phyloP scores from a whole-genome alignment of 2,113 vertebrate genomes.

The Chroicocephalus ridibundus region DNA sequence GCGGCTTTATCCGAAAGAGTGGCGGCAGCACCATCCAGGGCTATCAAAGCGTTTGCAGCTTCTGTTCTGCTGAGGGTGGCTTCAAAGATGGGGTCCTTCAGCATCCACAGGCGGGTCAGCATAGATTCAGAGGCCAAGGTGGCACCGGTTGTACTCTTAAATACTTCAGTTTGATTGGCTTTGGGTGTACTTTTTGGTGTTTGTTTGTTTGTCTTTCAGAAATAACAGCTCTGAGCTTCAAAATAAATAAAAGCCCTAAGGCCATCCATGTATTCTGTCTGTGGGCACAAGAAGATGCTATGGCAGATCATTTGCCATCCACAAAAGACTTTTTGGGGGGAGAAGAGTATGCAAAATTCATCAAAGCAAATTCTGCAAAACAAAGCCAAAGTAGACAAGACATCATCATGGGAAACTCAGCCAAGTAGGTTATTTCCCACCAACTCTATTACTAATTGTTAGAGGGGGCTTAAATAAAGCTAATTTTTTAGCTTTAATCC shows the following conservation, averaged over 20 bases:
- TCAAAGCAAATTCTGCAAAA: not conserved
- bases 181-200: not conserved
- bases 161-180: not conserved
- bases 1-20: fast-evolving
- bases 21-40: fast-evolving
- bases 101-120: not conserved
- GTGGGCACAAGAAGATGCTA: not conserved
- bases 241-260: not conserved
- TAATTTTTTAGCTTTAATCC: not conserved
- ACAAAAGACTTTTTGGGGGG: not conserved
- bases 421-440: not conserved
- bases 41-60: not conserved
- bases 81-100: not conserved
- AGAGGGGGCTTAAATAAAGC: not conserved
- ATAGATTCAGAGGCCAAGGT: not conserved
- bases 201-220: not conserved
- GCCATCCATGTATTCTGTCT: not conserved
- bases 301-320: not conserved
- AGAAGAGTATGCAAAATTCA: not conserved
- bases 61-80: not conserved
- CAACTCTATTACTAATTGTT: not conserved
- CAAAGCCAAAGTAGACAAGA: not conserved
- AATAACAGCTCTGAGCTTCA: not conserved
- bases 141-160: not conserved
- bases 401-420: not conserved